A percentile compares a stretch with the other conserved stretches of the same genome.
Conservation (phyloP, 1,140 invertebrate species). For the Pseudomyrmex dendroicus region DNA sequence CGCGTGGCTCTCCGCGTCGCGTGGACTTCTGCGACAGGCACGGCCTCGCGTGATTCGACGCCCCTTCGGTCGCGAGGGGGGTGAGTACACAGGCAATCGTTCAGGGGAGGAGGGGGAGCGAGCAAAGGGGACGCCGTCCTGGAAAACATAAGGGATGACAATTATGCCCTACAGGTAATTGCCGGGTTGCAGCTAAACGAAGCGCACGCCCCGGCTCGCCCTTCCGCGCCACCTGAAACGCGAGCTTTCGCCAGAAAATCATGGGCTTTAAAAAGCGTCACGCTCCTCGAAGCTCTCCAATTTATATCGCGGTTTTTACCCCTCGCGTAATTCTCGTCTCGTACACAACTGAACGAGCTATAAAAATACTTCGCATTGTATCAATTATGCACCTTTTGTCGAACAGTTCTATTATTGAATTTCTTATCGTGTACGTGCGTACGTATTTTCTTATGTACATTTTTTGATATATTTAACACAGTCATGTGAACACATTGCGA, state of each 20-base stretch:
- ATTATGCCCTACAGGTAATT: conserved; percentile 84
- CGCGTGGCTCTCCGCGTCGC: conserved; percentile 83
- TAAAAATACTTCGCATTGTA: conserved; percentile 8
- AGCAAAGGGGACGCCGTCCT: conserved; percentile 66
- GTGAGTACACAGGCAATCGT: conserved; percentile 50
- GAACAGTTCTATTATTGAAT: background rate
- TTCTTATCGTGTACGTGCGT: background rate
- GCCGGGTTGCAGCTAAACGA: conserved; percentile 82
- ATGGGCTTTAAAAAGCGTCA: conserved; percentile 79
- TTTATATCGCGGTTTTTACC: conserved; percentile 61
- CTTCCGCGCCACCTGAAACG: conserved; percentile 69
- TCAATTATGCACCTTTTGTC: conserved; percentile 16
- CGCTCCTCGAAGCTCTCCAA: conserved; percentile 68
- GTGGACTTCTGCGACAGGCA: conserved; percentile 85
- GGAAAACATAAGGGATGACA: conserved; percentile 84
- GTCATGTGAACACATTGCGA: too few species aligned
- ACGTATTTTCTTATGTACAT: background rate
- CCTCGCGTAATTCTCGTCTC: background rate
- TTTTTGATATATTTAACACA: background rate
- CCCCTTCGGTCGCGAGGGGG: conserved; percentile 63
- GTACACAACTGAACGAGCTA: background rate
- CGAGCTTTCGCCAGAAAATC: conserved; percentile 79
- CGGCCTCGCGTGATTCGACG: conserved; percentile 84
- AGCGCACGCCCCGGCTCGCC: conserved; percentile 65
- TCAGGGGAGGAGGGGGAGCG: conserved; percentile 47